These are phyloP conservation scores for Pachypanchax playfairii DNA, from an alignment of 2,113 vertebrate genomes.

Conservation along the genomic window DNA sequence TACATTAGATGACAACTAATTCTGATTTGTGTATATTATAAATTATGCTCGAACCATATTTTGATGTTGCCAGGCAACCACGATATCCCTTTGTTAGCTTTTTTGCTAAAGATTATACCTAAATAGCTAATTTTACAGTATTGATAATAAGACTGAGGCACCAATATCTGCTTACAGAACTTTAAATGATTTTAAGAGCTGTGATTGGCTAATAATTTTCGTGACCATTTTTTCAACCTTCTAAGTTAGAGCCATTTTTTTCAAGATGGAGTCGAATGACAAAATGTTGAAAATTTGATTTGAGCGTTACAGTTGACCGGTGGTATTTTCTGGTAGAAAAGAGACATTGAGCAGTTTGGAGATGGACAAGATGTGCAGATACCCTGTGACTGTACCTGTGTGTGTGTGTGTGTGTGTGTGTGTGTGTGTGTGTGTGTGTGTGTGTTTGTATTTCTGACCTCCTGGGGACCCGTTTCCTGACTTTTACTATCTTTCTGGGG, in stretches of 20 bases:
- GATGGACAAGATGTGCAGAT: neutral
- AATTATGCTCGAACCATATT: neutral
- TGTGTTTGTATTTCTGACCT: too few relatives aligned
- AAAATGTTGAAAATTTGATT: neutral
- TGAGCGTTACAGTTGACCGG: neutral
- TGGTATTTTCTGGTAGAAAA: neutral
- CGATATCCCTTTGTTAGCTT: neutral
- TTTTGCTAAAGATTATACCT: neutral
- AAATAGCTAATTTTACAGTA: neutral
- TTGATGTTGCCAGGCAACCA: conserved; percentile 29
- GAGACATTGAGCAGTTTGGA: neutral
- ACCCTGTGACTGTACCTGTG: neutral
- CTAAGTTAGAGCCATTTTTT: neutral
- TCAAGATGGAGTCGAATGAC: neutral
- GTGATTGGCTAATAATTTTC: too few relatives aligned
- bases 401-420: conserved; percentile 22
- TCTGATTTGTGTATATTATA: neutral
- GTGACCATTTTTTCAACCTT: too few relatives aligned
- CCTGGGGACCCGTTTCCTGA: too few relatives aligned
- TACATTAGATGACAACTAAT: too few relatives aligned
- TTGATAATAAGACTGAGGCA: neutral
- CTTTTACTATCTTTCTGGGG: too few relatives aligned
- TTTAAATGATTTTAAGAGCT: too few relatives aligned
- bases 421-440: too few relatives aligned
- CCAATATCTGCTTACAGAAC: neutral